Conservation (phyloP, 1,140 invertebrate species). For the Orussus abietinus region DNA sequence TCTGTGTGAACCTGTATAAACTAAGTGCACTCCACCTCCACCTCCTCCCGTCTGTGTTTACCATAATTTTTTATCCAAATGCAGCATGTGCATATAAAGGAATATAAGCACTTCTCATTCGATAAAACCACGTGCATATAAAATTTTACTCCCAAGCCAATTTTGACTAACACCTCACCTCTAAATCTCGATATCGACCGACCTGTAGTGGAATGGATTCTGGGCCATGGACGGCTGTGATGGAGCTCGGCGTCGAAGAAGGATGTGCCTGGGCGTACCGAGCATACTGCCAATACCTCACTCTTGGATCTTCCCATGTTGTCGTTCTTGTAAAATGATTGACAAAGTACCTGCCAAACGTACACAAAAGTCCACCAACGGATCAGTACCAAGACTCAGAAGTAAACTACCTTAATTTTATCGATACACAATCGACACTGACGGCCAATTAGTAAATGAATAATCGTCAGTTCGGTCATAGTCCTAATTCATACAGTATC, state of each 20-base stretch:
- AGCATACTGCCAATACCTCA: conserved; percentile 56
- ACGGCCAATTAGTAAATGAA: too few relatives aligned
- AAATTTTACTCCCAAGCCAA: too few relatives aligned
- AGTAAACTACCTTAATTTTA: too few relatives aligned
- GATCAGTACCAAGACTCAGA: too few relatives aligned
- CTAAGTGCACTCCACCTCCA: conserved; percentile 42
- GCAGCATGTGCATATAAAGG: conserved; percentile 41
- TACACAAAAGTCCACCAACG: conserved; percentile 17
- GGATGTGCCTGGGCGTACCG: conserved; percentile 46
- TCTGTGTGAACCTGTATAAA: conserved; percentile 50
- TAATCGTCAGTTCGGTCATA: too few relatives aligned
- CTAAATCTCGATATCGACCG: too few relatives aligned
- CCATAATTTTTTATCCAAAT: conserved; percentile 38
- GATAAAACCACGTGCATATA: too few relatives aligned
- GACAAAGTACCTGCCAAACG: conserved; percentile 69
- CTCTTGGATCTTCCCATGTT: conserved; percentile 66
- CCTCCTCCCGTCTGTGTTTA: conserved; percentile 42
- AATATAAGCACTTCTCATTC: conserved; percentile 18
- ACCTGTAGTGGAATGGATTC: conserved; percentile 60
- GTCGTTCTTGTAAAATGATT: conserved; percentile 70
- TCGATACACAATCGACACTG: too few relatives aligned
- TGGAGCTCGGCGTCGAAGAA: conserved; percentile 44
- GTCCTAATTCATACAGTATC: too few relatives aligned
- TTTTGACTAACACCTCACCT: too few relatives aligned
- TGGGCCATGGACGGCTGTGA: conserved; percentile 50